phyloP scores from a whole-genome alignment of 2,888 invertebrate species.

The Diadromus collaris region DNA sequence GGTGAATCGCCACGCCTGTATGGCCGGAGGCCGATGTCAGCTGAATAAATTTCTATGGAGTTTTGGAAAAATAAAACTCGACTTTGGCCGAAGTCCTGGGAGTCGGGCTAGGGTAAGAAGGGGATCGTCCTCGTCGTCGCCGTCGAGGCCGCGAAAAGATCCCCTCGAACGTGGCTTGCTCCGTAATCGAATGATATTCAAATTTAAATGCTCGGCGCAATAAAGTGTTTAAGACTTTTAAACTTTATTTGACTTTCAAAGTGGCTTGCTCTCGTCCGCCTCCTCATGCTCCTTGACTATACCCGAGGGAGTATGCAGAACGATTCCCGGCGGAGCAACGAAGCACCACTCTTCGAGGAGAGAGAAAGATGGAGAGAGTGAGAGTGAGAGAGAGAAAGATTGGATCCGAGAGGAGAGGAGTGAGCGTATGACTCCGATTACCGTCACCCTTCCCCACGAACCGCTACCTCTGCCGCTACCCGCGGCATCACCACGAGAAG shows the following conservation, averaged over 20 bases:
- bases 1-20: neutral
- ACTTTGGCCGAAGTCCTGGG: neutral
- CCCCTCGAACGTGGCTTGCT: constrained; percentile 59
- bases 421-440: constrained; percentile 57
- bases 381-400: constrained; percentile 1
- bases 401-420: constrained; percentile 32
- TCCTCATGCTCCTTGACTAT: constrained; percentile 15
- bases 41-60: constrained; percentile 56
- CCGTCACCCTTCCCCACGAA: constrained; percentile 52
- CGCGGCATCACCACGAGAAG: constrained; percentile 41
- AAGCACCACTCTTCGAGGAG: constrained; percentile 16
- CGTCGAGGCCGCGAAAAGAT: constrained; percentile 33
- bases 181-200: constrained; percentile 77
- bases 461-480: constrained; percentile 31
- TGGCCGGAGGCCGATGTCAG: constrained; percentile 39
- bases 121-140: neutral
- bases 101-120: neutral
- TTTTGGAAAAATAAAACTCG: constrained; percentile 49
- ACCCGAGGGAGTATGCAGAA: constrained; percentile 31
- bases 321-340: constrained; percentile 21
- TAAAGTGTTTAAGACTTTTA: constrained; percentile 77
- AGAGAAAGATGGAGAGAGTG: constrained; percentile 5
- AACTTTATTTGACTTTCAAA: constrained; percentile 77
- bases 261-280: constrained; percentile 44
- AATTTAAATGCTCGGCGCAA: constrained; percentile 76